phyloP scores from a whole-genome alignment of 2,888 invertebrate species.

The Nudaria mundana region DNA sequence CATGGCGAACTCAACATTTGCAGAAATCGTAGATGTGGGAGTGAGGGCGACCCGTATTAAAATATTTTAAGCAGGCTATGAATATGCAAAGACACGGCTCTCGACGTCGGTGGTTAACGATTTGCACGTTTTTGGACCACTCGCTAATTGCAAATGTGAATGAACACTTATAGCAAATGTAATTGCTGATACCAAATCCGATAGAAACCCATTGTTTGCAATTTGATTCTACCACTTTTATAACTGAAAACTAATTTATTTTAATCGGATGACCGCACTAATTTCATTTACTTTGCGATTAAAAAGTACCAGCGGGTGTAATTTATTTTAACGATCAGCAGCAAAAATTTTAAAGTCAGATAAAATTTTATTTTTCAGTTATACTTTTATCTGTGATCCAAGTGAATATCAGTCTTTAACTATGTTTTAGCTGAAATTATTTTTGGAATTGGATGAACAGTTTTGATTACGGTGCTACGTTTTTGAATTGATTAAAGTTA shows the following conservation, averaged over 20 bases:
- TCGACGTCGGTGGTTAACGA: constrained; percentile 72
- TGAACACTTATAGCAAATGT: constrained; percentile 77
- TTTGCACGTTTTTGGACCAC: constrained; percentile 79
- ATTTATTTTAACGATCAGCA: constrained; percentile 30
- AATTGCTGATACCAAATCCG: constrained; percentile 70
- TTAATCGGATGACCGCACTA: constrained; percentile 25
- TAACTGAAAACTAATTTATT: constrained; percentile 42
- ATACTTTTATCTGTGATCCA: constrained; percentile 19
- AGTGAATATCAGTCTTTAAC: constrained; percentile 5
- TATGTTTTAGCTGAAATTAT: background rate
- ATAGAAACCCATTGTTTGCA: constrained; percentile 53
- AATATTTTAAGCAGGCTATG: constrained; percentile 81
- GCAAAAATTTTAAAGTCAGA: constrained; percentile 22
- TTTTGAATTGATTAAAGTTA: no score
- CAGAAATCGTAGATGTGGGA: constrained; percentile 64
- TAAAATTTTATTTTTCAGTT: constrained; percentile 30
- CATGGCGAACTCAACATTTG: constrained; percentile 68
- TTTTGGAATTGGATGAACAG: no score
- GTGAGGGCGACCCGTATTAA: constrained; percentile 72
- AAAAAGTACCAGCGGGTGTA: constrained; percentile 30
- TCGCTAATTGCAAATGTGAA: constrained; percentile 79
- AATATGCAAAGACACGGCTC: constrained; percentile 79
- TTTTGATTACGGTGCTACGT: no score
- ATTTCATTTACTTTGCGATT: constrained; percentile 33
- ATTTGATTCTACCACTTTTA: constrained; percentile 45